phyloP scores from a whole-genome alignment of 2,113 vertebrate genomes.

The Esox niger region DNA sequence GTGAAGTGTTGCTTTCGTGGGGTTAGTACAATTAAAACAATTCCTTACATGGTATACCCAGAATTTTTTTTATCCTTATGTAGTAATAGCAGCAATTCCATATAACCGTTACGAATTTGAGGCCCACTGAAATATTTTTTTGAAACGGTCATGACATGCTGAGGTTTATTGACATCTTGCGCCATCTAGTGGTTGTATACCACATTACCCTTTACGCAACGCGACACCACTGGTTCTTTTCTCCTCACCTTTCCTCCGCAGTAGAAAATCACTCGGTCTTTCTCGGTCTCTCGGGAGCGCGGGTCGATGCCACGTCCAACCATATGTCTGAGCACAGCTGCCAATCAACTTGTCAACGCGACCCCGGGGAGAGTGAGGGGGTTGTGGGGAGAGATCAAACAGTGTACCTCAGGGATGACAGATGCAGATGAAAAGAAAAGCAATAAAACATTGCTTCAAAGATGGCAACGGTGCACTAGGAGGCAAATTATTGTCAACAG shows the following conservation, averaged over 20 bases:
- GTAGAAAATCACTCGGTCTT: conserved; percentile 51
- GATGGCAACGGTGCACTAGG: conserved; percentile 67
- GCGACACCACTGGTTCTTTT: background rate
- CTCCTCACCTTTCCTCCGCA: conserved; percentile 22
- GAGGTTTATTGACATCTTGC: conserved; percentile 51
- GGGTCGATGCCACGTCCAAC: conserved; percentile 75
- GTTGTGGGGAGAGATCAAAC: conserved; percentile 73
- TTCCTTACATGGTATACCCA: background rate
- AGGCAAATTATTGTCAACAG: conserved; percentile 76
- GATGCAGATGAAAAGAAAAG: conserved; percentile 70
- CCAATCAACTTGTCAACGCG: conserved; percentile 77
- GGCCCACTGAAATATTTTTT: background rate
- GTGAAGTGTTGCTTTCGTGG: background rate
- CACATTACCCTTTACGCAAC: background rate
- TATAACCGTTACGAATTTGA: background rate
- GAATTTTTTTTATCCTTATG: too few relatives aligned
- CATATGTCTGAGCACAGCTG: conserved; percentile 78
- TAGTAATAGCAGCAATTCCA: background rate
- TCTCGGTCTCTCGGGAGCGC: conserved; percentile 67
- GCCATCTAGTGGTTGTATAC: conserved; percentile 63
- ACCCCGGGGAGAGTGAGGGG: conserved; percentile 63
- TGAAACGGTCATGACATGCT: background rate
- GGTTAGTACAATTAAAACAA: background rate
- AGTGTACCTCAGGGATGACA: conserved; percentile 70
- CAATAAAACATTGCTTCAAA: conserved; percentile 75